A percentile compares a stretch with the other conserved stretches of the same genome.
phyloP scores from a whole-genome alignment of 2,888 invertebrate species.

The Meiosimyza decipiens region DNA sequence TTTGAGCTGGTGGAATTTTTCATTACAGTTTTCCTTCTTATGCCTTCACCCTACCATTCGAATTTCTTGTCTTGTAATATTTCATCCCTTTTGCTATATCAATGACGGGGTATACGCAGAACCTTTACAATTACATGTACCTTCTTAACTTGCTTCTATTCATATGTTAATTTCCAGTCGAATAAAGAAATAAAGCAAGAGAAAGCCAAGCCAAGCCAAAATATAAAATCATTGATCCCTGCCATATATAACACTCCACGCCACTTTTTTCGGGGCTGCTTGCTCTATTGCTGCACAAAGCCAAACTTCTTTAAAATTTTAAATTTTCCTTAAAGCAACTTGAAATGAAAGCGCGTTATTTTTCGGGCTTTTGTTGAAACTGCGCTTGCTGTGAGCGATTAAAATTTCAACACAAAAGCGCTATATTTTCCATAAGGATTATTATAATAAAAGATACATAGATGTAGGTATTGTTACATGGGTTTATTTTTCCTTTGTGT shows the following conservation, averaged over 20 bases:
- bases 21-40: slow-evolving; percentile 47
- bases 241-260: slow-evolving; percentile 1
- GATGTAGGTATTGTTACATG: not conserved
- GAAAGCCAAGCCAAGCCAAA: not conserved
- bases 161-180: slow-evolving; percentile 54
- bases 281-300: slow-evolving; percentile 19
- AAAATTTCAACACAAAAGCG: slow-evolving; percentile 49
- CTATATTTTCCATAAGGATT: not conserved
- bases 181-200: slow-evolving; percentile 12
- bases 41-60: slow-evolving; percentile 47
- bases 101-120: not conserved
- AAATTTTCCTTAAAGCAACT: slow-evolving; percentile 34
- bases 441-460: not conserved
- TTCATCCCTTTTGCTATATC: not conserved
- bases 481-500: slow-evolving; percentile 18
- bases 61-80: not conserved
- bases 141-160: slow-evolving; percentile 40
- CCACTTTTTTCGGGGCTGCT: slow-evolving; percentile 5
- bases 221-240: slow-evolving; percentile 33
- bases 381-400: slow-evolving; percentile 55
- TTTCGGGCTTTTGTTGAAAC: slow-evolving; percentile 38
- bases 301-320: slow-evolving; percentile 34
- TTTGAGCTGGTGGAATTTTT: slow-evolving; percentile 62
- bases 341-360: slow-evolving; percentile 18
- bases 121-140: not conserved